phyloP scores from a whole-genome alignment of 2,888 invertebrate species.

The Seladonia tumulorum region DNA sequence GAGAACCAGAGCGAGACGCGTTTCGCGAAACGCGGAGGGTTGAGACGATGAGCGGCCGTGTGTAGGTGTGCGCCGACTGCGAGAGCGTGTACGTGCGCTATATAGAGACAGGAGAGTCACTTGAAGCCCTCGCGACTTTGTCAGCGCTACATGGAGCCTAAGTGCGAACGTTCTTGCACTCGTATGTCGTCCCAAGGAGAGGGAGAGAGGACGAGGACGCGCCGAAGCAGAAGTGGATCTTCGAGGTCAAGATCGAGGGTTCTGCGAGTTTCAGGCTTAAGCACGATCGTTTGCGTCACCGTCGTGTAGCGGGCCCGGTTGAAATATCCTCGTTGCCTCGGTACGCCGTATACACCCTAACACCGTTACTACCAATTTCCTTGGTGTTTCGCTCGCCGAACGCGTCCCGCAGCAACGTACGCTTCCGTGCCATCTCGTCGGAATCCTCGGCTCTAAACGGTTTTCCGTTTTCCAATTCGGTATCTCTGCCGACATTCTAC shows the following conservation, averaged over 20 bases:
- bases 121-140: slow-evolving; percentile 78
- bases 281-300: slow-evolving; percentile 74
- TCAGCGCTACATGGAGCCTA: slow-evolving; percentile 78
- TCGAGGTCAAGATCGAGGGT: slow-evolving; percentile 75
- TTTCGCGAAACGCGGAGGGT: slow-evolving; percentile 45
- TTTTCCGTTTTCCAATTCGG: background rate
- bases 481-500: background rate
- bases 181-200: slow-evolving; percentile 73
- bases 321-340: slow-evolving; percentile 37
- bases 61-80: slow-evolving; percentile 21
- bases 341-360: background rate
- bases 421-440: background rate
- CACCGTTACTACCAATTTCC: slow-evolving; percentile 31
- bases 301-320: slow-evolving; percentile 48
- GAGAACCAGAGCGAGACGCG: slow-evolving; percentile 25
- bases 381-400: background rate
- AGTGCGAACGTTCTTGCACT: slow-evolving; percentile 77
- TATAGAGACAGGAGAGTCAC: slow-evolving; percentile 59
- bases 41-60: slow-evolving; percentile 24
- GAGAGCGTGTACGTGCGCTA: background rate
- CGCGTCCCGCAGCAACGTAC: background rate
- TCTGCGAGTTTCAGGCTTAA: slow-evolving; percentile 69
- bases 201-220: slow-evolving; percentile 65
- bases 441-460: background rate
- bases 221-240: slow-evolving; percentile 63